Percentiles rank a stretch among this genome's conserved stretches.
phyloP scores from a whole-genome alignment of 37 sponge, comb jelly and placozoan species.

The Cladorhizidae sp. region DNA sequence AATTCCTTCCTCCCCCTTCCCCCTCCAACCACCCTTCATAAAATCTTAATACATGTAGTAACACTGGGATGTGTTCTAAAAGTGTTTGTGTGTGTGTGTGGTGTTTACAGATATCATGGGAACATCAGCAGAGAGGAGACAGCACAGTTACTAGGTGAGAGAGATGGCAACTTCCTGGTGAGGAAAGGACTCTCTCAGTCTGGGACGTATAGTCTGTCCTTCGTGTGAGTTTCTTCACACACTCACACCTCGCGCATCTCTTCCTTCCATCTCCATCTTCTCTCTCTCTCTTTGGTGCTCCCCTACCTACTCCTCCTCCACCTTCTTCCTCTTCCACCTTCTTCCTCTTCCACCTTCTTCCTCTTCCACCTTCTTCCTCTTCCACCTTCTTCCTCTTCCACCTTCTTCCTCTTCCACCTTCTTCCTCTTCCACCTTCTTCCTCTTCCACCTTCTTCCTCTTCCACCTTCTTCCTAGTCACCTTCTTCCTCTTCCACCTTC shows the following conservation, averaged over 20 bases:
- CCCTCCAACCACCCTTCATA: too few relatives aligned
- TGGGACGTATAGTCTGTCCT: constrained; percentile 82
- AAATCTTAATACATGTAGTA: too few relatives aligned
- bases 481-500: too few relatives aligned
- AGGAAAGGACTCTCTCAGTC: constrained; percentile 66
- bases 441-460: too few relatives aligned
- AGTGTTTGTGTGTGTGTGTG: too few relatives aligned
- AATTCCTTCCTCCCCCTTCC: too few relatives aligned
- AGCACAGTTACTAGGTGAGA: constrained; percentile 35
- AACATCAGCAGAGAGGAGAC: constrained; percentile 74
- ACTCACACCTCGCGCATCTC: background rate
- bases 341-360: background rate
- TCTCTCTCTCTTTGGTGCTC: background rate
- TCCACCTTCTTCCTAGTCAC: too few relatives aligned
- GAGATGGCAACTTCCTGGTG: constrained; percentile 80
- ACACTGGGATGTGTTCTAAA: background rate
- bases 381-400: too few relatives aligned
- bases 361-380: too few relatives aligned
- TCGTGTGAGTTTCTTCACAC: constrained; percentile 67
- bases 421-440: too few relatives aligned
- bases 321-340: background rate
- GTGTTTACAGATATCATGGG: constrained; percentile 73
- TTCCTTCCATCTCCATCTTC: background rate
- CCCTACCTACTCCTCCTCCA: background rate
- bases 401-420: too few relatives aligned